Base-by-base conservation (phyloP, 2,797 vertebrate species). In the Pachyuromys duprasi region DNA sequence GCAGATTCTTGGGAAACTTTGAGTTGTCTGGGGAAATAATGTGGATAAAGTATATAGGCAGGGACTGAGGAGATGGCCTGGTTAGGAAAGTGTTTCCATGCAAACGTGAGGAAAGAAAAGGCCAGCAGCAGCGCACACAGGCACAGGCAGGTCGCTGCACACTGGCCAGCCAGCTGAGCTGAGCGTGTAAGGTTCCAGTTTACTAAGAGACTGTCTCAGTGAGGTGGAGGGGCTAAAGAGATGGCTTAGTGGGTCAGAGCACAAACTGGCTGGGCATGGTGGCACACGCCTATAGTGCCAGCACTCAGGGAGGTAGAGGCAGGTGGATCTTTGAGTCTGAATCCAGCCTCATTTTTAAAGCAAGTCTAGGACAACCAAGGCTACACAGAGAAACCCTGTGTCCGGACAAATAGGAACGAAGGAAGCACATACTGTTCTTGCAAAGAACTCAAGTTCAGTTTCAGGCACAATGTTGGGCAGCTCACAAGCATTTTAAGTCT, bases 1-100 rank as follows among this genome's bases (percentile, higher is more conserved):
- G 9, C 28, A 91, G 87, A 90, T 75, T 90, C 45, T 89, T 95
- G 69, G 93, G 67, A 95, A 92, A 91, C 39, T 88, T 49, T 91
- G 20, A 86, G 1, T 91, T 75, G 70, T 92, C 1, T 91, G 57
- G 49, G 36, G 69, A 84, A 76, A 96, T 55, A 82, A 42, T 79
- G 5, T 89, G 76, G 53, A 90, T 84, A 90, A 94, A 81, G 53
- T 87, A 93, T 39, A n/a, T 17, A 90, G 67, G 15, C 70, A 49
- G n/a, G 31, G 33, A 53, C 45, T 17, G 12, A 69, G 11, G 63
- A 69, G 57, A 69, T 86, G 20, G 31, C 45, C 31, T 49, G 15
- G 20, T 69, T 45, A 86, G 31, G 53, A 69, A 69, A 86, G 31
- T 69, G 13, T 45, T 53, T 69, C 31, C 31, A 15, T 69, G 33